Percentiles rank a stretch among this genome's conserved stretches.
Evolutionary conservation across 2,888 invertebrate species (phyloP).

Genomic region (Stenchaetothrips biformis): DNA sequence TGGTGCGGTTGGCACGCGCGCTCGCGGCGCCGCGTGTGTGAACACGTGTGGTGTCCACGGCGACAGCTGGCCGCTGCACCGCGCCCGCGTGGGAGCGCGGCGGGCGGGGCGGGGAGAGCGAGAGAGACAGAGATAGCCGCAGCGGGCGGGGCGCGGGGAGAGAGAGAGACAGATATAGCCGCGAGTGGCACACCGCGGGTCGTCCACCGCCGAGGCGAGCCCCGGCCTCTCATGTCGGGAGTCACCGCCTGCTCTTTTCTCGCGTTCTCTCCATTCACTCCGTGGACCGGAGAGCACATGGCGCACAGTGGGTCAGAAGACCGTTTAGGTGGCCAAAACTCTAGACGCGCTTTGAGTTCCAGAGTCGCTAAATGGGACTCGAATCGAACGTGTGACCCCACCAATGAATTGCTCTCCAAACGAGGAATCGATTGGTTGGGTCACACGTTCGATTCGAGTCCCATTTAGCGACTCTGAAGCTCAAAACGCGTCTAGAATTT

Average conservation of each 20-base stretch:
- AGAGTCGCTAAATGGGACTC: too few species aligned
- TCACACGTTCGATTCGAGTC: too few species aligned
- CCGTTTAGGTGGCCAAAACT: too few species aligned
- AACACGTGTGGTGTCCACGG: neutral
- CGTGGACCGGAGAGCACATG: neutral
- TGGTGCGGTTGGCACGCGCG: neutral
- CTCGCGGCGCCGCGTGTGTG: neutral
- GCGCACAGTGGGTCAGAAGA: too few species aligned
- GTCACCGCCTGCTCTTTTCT: neutral
- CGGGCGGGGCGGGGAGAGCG: neutral
- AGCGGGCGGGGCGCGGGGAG: neutral
- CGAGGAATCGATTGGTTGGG: too few species aligned
- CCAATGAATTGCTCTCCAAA: too few species aligned
- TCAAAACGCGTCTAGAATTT: too few species aligned
- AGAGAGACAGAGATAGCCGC: neutral
- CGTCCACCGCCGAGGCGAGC: neutral
- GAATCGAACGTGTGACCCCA: too few species aligned
- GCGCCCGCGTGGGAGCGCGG: neutral
- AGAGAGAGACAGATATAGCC: neutral
- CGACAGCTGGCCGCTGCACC: conserved; percentile 4
- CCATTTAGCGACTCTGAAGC: neutral
- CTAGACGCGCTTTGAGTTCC: too few species aligned
- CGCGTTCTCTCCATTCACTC: neutral
- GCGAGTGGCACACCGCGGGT: conserved; percentile 4
- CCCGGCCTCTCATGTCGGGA: neutral